Percentiles rank a stretch among this genome's conserved stretches.
Evolutionary conservation across 2,797 vertebrate genomes (phyloP).

Genomic region (Chrysolophus pictus): DNA sequence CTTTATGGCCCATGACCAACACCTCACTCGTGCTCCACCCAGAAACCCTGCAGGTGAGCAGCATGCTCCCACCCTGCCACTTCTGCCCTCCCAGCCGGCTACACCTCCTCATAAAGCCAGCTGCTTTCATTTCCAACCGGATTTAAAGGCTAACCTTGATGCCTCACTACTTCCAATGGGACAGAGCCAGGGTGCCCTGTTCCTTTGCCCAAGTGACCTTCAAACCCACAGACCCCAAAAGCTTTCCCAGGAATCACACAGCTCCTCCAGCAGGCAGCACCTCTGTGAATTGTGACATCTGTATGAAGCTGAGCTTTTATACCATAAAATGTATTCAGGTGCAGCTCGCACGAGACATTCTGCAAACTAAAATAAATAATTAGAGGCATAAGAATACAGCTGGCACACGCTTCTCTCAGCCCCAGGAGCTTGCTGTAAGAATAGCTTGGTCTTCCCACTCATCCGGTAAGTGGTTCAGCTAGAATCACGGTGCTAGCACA

Average conservation of each 20-base stretch:
- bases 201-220: neutral
- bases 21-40: conserved; percentile 41
- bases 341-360: neutral
- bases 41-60: conserved; percentile 24
- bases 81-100: neutral
- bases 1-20: conserved; percentile 51
- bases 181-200: neutral
- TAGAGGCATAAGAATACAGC: conserved; percentile 11
- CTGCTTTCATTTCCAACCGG: neutral
- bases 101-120: conserved; percentile 11
- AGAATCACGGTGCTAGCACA: conserved; percentile 8
- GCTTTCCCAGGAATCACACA: neutral
- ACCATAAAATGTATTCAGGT: neutral
- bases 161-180: neutral
- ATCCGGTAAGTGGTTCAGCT: conserved; percentile 30
- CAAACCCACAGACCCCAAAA: rapidly evolving
- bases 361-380: neutral
- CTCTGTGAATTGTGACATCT: neutral
- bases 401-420: neutral
- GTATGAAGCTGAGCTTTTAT: neutral
- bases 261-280: neutral
- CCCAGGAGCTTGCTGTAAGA: conserved; percentile 34
- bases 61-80: neutral
- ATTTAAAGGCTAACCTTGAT: neutral
- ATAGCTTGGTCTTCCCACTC: conserved; percentile 64